A percentile compares a stretch with the other conserved stretches of the same genome.
phyloP scores from a whole-genome alignment of 2,113 vertebrate species.

The Dendrocopos noguchii region DNA sequence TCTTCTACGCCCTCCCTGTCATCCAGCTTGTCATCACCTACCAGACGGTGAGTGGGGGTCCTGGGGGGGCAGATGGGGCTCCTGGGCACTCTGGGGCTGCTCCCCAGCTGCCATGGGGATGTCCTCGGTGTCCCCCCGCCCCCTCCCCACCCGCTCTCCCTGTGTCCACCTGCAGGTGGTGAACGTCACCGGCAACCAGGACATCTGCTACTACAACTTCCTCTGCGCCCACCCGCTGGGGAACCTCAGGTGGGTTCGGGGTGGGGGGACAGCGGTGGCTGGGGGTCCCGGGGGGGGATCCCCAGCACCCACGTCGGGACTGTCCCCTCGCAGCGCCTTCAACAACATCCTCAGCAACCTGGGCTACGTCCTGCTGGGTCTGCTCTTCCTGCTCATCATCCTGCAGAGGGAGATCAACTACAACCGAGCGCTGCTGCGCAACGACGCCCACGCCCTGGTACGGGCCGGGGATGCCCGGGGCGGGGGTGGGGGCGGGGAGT shows the following conservation, averaged over 20 bases:
- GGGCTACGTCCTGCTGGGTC: constrained; percentile 93
- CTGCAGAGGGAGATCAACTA: constrained; percentile 91
- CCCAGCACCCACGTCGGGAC: accelerated
- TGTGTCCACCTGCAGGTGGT: constrained; percentile 79
- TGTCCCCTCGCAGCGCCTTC: constrained; percentile 82
- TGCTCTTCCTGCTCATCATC: constrained; percentile 94
- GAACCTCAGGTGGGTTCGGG: constrained; percentile 83
- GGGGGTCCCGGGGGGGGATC: accelerated
- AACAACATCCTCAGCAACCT: constrained; percentile 99
- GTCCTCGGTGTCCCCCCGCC: not conserved
- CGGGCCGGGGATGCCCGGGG: not conserved
- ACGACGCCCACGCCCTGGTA: constrained; percentile 84
- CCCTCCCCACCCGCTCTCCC: accelerated
- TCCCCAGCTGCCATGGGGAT: not conserved
- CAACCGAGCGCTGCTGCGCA: constrained; percentile 85
- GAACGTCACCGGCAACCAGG: constrained; percentile 96
- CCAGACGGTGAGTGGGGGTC: constrained; percentile 84
- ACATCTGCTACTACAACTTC: constrained; percentile 99
- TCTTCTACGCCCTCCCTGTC: constrained; percentile 95
- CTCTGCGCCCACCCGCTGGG: constrained; percentile 94
- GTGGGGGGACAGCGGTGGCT: accelerated
- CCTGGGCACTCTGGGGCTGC: not conserved
- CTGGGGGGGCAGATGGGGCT: not conserved
- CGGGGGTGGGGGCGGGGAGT: too few species aligned
- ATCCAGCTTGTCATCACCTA: constrained; percentile 98